These are phyloP conservation scores for Galagoides demidoff DNA, from an alignment of 2,797 vertebrate genomes.

Conservation along the genomic window DNA sequence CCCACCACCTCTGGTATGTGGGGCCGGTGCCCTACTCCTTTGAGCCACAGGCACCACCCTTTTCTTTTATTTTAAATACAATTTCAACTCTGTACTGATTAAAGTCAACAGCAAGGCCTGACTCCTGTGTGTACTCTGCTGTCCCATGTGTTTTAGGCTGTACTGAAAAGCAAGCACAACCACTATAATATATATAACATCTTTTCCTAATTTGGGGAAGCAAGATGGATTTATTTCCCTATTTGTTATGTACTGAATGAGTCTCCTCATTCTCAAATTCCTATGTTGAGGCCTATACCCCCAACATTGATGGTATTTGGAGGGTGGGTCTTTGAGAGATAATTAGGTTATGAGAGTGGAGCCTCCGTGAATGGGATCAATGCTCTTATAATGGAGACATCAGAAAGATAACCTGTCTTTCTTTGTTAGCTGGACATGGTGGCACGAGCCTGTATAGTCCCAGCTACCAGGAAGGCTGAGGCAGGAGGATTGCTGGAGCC, in stretches of 20 bases:
- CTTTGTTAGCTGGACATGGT: neutral
- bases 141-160: neutral
- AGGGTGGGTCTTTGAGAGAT: no score
- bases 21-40: no score
- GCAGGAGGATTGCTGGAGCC: neutral
- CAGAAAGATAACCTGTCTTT: neutral
- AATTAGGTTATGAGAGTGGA: no score
- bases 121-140: neutral
- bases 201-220: neutral
- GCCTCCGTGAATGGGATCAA: no score
- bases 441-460: neutral
- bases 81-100: neutral
- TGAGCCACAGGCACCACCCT: no score
- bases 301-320: no score
- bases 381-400: no score
- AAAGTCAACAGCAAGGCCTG: neutral
- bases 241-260: neutral
- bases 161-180: neutral
- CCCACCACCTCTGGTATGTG: no score
- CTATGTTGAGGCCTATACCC: neutral
- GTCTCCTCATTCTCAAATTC: neutral
- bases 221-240: neutral
- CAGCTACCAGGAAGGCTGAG: neutral
- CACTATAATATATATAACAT: neutral
- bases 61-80: neutral